Percentiles rank a stretch among this genome's conserved stretches.
These are phyloP conservation scores for Sebastes itinus DNA, from an alignment of 2,797 vertebrate species.

Conservation along the genomic window DNA sequence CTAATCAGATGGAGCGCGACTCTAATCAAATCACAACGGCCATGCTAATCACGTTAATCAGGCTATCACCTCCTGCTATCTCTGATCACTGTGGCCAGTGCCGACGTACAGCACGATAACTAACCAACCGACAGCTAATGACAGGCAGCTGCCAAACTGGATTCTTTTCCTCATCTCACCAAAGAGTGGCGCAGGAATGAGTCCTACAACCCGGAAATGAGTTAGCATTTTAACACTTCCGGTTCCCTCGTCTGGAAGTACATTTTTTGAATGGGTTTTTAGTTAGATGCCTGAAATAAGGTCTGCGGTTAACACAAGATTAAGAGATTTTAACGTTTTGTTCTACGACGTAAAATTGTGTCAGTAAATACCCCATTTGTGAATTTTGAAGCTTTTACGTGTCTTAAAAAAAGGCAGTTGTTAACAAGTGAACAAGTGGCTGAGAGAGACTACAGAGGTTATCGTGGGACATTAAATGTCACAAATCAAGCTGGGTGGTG, in stretches of 20 bases:
- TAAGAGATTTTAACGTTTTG: not conserved
- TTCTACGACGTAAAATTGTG: too few relatives aligned
- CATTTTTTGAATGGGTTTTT: not conserved
- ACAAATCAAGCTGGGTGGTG: not conserved
- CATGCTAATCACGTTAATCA: slow-evolving; percentile 60
- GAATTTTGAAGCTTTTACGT: too few relatives aligned
- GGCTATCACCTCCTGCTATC: slow-evolving; percentile 26
- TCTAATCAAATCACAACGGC: slow-evolving; percentile 56
- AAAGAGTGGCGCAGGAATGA: not conserved
- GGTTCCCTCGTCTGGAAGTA: not conserved
- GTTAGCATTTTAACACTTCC: not conserved
- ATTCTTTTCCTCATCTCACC: not conserved
- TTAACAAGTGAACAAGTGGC: too few relatives aligned
- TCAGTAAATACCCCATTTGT: too few relatives aligned
- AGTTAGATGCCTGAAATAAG: not conserved
- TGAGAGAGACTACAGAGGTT: too few relatives aligned
- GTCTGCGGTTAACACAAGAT: not conserved
- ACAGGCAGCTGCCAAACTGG: not conserved
- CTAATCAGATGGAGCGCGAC: slow-evolving; percentile 49
- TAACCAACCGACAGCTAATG: not conserved
- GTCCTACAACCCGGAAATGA: not conserved
- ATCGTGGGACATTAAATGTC: not conserved
- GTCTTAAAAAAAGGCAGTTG: too few relatives aligned
- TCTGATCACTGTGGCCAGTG: slow-evolving; percentile 9
- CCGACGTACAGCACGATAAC: not conserved